Percentiles rank a stretch among this genome's conserved stretches.
phyloP scores from a whole-genome alignment of 2,797 vertebrate species.

The Coilia nasus region DNA sequence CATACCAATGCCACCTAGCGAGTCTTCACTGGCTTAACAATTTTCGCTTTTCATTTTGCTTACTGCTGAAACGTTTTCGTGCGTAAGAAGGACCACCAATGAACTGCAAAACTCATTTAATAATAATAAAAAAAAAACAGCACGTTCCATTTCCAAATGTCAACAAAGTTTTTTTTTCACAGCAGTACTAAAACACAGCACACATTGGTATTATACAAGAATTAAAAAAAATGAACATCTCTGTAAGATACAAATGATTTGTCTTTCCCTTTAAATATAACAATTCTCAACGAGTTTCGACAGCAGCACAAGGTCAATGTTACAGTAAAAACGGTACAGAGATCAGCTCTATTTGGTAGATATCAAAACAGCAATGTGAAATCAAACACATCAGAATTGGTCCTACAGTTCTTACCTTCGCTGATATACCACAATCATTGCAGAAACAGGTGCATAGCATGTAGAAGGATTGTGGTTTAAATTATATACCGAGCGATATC shows the following conservation, averaged over 20 bases:
- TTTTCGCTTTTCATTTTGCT: not conserved
- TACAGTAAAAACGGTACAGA: not conserved
- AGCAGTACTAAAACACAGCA: slow-evolving; percentile 23
- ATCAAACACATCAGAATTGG: not conserved
- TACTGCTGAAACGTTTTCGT: not conserved
- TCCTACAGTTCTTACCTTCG: not conserved
- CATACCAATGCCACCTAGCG: too few species aligned
- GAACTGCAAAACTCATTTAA: not conserved
- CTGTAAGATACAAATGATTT: slow-evolving; percentile 3
- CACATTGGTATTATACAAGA: slow-evolving; percentile 20
- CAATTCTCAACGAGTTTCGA: not conserved
- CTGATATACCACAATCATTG: slow-evolving; percentile 4
- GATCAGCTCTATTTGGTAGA: not conserved
- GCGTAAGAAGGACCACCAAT: not conserved
- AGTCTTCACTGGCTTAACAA: too few species aligned
- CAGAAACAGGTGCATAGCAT: slow-evolving; percentile 3
- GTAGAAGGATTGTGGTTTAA: not conserved
- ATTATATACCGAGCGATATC: not conserved
- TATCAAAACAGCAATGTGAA: not conserved
- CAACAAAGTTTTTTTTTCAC: slow-evolving; percentile 5
- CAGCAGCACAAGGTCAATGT: not conserved
- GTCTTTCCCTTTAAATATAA: slow-evolving; percentile 11
- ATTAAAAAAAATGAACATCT: not conserved
- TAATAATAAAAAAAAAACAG: slow-evolving; percentile 19
- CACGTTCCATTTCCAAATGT: not conserved